Evolutionary conservation across 2,888 invertebrate species (phyloP).

Genomic region (Chrysopilus asiliformis): DNA sequence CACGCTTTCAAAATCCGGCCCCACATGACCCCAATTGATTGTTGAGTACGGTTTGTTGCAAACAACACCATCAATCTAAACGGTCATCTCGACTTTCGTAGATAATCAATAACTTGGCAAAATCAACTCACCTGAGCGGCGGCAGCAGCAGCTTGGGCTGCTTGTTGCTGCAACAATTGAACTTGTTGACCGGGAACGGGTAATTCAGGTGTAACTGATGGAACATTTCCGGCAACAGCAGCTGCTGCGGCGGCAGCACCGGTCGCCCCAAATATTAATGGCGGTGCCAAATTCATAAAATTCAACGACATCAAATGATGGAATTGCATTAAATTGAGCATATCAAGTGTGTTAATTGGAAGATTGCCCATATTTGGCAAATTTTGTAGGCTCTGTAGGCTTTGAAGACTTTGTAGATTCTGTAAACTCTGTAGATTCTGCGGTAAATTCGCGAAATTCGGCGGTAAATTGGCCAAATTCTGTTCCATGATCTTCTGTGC

Average conservation of each 20-base stretch:
- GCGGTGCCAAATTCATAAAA: slow-evolving; percentile 91
- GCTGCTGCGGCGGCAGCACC: slow-evolving; percentile 43
- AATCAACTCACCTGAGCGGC: slow-evolving; percentile 13
- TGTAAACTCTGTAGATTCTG: slow-evolving; percentile 19
- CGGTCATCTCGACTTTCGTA: too few species aligned
- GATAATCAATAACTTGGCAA: too few species aligned
- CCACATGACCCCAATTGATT: too few species aligned
- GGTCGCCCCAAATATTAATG: slow-evolving; percentile 36
- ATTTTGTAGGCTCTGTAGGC: slow-evolving; percentile 29
- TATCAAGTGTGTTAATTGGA: slow-evolving; percentile 72
- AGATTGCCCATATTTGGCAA: slow-evolving; percentile 37
- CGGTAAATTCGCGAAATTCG: slow-evolving; percentile 19
- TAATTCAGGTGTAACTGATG: slow-evolving; percentile 37
- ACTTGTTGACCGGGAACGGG: slow-evolving; percentile 11
- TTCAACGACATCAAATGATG: slow-evolving; percentile 86
- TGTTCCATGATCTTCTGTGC: slow-evolving; percentile 23
- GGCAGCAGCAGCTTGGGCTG: slow-evolving; percentile 24
- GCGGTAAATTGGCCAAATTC: slow-evolving; percentile 18
- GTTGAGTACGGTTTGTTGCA: too few species aligned
- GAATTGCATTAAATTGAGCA: slow-evolving; percentile 72
- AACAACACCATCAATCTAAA: too few species aligned
- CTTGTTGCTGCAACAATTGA: slow-evolving; percentile 27
- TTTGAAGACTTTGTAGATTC: slow-evolving; percentile 27
- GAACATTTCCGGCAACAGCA: slow-evolving; percentile 45
- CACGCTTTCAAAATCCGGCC: too few species aligned